phyloP scores from a whole-genome alignment of 2,888 invertebrate species.

The Carterocephalus palaemon region DNA sequence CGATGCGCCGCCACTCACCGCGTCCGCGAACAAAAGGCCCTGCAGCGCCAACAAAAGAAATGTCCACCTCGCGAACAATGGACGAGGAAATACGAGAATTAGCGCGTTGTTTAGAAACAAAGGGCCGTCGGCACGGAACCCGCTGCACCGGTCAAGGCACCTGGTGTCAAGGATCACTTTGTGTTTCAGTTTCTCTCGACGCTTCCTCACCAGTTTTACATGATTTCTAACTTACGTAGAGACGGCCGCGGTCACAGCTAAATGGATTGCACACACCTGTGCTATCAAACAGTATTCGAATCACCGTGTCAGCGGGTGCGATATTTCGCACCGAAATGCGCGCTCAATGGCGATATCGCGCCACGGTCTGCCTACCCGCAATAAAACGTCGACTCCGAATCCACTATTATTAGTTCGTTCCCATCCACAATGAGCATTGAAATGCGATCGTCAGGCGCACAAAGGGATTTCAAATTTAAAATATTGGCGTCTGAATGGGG shows the following conservation, averaged over 20 bases:
- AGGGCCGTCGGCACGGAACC: constrained; percentile 48
- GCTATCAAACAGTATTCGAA: no score
- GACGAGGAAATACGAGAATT: constrained; percentile 39
- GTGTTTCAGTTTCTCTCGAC: constrained; percentile 1
- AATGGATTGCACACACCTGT: no score
- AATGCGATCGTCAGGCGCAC: constrained; percentile 24
- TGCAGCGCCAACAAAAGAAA: constrained; percentile 37
- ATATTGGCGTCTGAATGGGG: constrained; percentile 27
- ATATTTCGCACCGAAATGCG: no score
- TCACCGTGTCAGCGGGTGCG: no score
- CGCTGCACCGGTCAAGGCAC: constrained; percentile 38
- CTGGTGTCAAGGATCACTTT: constrained; percentile 18
- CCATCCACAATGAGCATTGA: constrained; percentile 4
- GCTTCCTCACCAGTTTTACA: no score
- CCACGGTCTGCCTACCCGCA: no score
- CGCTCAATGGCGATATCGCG: no score
- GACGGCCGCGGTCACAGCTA: no score
- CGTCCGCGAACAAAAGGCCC: constrained; percentile 45
- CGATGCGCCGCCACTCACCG: constrained; percentile 32
- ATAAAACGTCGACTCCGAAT: constrained; percentile 1
- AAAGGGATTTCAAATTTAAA: constrained; percentile 32
- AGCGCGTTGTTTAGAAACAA: constrained; percentile 54
- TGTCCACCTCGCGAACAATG: constrained; percentile 18
- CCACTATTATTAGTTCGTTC: constrained; percentile 6
- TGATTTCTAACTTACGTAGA: no score